Evolutionary conservation across 2,888 invertebrate genomes (phyloP).

Genomic region (Ischnura elegans): DNA sequence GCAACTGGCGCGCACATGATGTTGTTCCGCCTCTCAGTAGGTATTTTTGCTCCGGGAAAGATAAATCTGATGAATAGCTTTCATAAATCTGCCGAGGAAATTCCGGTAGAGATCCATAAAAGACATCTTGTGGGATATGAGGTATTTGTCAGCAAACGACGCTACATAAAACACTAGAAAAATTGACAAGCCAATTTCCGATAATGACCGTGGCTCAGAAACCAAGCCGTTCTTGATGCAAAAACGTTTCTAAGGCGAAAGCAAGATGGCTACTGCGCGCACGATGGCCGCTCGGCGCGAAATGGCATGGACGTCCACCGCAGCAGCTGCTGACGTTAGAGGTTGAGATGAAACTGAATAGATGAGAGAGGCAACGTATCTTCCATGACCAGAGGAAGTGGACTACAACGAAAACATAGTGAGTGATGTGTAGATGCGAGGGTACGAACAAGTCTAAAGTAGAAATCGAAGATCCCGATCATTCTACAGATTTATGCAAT

Average conservation of each 20-base stretch:
- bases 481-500: no score
- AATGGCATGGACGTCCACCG: no score
- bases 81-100: background rate
- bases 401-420: no score
- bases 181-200: conserved; percentile 38
- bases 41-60: background rate
- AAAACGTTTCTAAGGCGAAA: background rate
- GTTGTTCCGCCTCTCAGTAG: background rate
- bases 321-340: no score
- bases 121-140: conserved; percentile 27
- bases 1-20: background rate
- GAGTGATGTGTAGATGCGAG: no score
- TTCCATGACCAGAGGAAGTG: no score
- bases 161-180: conserved; percentile 20
- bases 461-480: no score
- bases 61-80: conserved; percentile 24
- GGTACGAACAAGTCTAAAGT: no score
- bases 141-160: conserved; percentile 31
- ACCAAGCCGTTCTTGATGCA: background rate
- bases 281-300: no score
- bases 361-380: no score
- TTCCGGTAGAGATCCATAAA: background rate
- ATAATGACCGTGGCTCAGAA: background rate
- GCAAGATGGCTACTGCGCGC: background rate
- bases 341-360: background rate